Evolutionary conservation across 2,797 vertebrate genomes (phyloP), one percentile per base, ranked within the genome.

Genomic region (Lacerta viridis): DNA sequence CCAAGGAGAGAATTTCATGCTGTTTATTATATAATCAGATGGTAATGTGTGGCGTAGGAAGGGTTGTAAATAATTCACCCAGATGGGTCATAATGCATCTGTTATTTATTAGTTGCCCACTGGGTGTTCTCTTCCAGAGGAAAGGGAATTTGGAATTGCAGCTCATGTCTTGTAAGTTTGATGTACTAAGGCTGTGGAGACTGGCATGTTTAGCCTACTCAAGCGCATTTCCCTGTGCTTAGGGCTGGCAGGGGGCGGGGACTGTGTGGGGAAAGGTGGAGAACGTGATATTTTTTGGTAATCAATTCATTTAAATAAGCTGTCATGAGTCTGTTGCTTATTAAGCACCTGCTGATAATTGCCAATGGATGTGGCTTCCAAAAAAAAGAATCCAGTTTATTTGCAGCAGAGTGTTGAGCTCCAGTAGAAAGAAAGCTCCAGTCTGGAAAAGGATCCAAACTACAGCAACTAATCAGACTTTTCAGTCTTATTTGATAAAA

Each of bases 391-490:
- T 25, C n/a, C 71, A 86, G 27, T 80, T 80, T 72, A 59, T n/a
- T 4, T 76, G 6, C 23, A 83, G 4, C 41, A 82, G 23, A 41
- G 36, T 39, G 18, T 74, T 36, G 33, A 18, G 13, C 33, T 39
- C 72, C 33, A 74, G 68, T 9, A 69, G 33, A 74, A 17, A 74
- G 72, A 74, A 5, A 36, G 72, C 20, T 74, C 72, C 36, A 18
- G 20, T 74, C 33, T 36, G 36, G 36, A 36, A 20, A 64, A 80
- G 46, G 25, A 39, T 2, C 2, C 10, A 92, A 91, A 71, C 0
- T 7, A 77, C 90, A 92, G 11, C 86, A 80, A 88, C 11, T 85
- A 23, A 92, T 86, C 91, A 76, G 79, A 33, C 6, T 20, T 90
- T 64, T 29, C 69, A 39, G 0, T 46, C 77, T 88, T 81, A 82